Evolutionary conservation across 2,113 vertebrate genomes (phyloP).

Genomic region (Coryphaenoides rupestris): DNA sequence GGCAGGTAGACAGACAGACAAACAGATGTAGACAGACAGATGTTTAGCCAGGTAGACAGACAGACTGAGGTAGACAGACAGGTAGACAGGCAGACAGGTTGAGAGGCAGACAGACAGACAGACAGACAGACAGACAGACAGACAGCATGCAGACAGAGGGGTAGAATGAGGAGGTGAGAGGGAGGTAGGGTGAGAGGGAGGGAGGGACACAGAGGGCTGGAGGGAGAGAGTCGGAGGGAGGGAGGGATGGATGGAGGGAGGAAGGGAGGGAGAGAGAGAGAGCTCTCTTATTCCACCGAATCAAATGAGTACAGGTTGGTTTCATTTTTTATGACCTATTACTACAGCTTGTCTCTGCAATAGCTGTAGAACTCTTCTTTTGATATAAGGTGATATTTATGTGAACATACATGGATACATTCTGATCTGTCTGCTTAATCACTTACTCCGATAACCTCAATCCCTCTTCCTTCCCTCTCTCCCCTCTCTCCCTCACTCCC

Average conservation of each 20-base stretch:
- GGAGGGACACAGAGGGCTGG: background rate
- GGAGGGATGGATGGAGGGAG: background rate
- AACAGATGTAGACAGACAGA: background rate
- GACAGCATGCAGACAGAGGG: background rate
- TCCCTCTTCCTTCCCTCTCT: no score
- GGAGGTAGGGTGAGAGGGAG: no score
- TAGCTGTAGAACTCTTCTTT: no score
- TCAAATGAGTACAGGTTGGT: no score
- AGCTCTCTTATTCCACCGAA: background rate
- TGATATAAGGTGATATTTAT: no score
- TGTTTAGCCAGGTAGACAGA: background rate
- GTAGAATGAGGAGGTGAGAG: no score
- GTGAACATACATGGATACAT: no score
- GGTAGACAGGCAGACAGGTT: conserved; percentile 8
- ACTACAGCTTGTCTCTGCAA: no score
- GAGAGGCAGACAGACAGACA: background rate
- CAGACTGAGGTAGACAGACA: background rate
- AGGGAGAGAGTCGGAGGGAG: background rate
- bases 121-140: conserved; percentile 2
- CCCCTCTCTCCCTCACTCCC: no score
- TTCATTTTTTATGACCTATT: no score
- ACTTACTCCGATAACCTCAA: no score
- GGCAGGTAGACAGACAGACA: background rate
- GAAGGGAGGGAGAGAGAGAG: conserved; percentile 8
- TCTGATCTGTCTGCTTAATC: no score